phyloP scores from a whole-genome alignment of 2,113 vertebrate species.

The Strix aluco region DNA sequence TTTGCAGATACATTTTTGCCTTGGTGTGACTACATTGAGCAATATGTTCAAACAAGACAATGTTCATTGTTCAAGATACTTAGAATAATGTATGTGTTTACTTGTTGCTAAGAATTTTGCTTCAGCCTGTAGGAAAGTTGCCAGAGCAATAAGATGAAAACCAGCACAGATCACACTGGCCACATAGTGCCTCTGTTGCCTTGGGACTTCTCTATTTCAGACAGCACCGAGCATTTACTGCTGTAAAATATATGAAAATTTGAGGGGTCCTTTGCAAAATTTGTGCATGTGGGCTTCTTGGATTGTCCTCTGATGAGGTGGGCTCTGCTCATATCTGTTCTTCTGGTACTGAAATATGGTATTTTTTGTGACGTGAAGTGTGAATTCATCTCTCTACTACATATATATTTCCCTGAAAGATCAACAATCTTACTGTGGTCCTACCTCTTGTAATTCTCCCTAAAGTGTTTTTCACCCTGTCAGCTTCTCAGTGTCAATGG shows the following conservation, averaged over 20 bases:
- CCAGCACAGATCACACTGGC: not conserved
- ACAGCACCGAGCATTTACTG: not conserved
- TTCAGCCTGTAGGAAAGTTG: not conserved
- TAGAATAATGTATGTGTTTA: not conserved
- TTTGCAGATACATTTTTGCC: not conserved
- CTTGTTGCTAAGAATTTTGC: not conserved
- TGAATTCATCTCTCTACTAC: not conserved
- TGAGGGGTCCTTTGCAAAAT: not conserved
- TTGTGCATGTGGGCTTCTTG: not conserved
- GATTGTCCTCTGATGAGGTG: not conserved
- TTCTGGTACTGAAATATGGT: not conserved
- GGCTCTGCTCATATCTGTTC: not conserved
- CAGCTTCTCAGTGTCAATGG: not conserved
- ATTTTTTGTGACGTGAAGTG: not conserved
- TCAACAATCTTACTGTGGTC: not conserved
- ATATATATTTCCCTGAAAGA: not conserved
- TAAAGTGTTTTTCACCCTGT: not conserved
- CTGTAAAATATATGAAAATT: not conserved
- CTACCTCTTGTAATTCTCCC: not conserved
- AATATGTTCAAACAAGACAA: not conserved
- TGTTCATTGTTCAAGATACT: not conserved
- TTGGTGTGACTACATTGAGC: not conserved
- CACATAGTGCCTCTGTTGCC: not conserved
- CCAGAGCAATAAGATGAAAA: not conserved
- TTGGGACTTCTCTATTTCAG: not conserved